A percentile compares a stretch with the other conserved stretches of the same genome.
Conservation (phyloP, 2,113 vertebrate genomes). For the Siniperca knerii region DNA sequence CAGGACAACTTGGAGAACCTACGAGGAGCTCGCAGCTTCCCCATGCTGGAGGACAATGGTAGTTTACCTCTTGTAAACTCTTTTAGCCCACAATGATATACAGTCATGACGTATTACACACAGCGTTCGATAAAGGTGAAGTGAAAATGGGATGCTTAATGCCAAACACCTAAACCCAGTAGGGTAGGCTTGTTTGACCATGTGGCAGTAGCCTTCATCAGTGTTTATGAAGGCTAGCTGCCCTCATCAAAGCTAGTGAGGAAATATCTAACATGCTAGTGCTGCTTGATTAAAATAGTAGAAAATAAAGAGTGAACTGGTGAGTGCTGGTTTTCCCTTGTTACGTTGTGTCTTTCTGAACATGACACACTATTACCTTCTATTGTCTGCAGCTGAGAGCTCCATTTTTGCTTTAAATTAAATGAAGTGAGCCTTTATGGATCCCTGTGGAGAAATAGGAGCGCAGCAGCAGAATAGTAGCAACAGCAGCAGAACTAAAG, state of each 20-base stretch:
- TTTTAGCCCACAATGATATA: background rate
- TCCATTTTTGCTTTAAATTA: conserved; percentile 39
- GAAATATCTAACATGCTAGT: background rate
- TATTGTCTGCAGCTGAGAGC: conserved; percentile 8
- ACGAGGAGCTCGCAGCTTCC: conserved; percentile 88
- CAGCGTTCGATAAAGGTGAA: background rate
- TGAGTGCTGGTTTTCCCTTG: background rate
- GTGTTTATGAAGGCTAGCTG: background rate
- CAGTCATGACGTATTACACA: background rate
- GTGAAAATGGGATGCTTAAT: conserved; percentile 4
- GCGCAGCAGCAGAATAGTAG: background rate
- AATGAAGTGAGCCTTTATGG: conserved; percentile 28
- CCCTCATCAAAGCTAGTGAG: background rate
- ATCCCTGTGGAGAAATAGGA: conserved; percentile 24
- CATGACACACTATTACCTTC: conserved; percentile 13
- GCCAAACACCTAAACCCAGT: background rate
- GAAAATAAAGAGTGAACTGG: background rate
- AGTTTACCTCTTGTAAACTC: conserved; percentile 12
- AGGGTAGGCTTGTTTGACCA: background rate
- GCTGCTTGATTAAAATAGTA: background rate
- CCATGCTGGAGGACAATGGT: conserved; percentile 92
- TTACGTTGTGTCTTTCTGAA: background rate
- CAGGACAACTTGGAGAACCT: conserved; percentile 88
- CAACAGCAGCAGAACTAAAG: background rate
- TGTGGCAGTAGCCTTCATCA: background rate